These are phyloP conservation scores for Hydractinia symbiolongicarpus DNA, from an alignment of 30 jellyfish, hydroid and myxozoan species.

Conservation along the genomic window DNA sequence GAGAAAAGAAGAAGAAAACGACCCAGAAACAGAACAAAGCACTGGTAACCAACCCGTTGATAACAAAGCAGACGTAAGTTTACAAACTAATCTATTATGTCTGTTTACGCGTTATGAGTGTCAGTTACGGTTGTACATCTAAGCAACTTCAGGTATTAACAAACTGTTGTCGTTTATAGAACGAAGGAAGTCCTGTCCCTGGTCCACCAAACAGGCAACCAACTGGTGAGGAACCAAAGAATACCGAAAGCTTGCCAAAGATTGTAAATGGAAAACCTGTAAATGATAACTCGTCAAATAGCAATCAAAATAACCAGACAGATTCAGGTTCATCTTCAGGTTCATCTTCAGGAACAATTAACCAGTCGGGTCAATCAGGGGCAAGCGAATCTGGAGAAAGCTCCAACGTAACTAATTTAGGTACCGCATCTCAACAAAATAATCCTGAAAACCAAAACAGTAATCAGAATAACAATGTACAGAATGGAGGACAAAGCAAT, in stretches of 20 bases:
- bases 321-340: too few relatives aligned
- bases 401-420: not conserved
- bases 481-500: not conserved
- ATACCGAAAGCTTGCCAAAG: slow-evolving; percentile 7
- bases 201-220: slow-evolving; percentile 28
- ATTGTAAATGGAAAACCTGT: slow-evolving; percentile 30
- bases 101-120: not conserved
- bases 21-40: not conserved
- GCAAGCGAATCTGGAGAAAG: too few relatives aligned
- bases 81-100: not conserved
- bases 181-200: slow-evolving; percentile 13
- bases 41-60: not conserved
- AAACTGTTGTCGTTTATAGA: not conserved
- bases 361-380: too few relatives aligned
- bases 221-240: not conserved
- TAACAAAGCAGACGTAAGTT: not conserved
- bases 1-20: not conserved
- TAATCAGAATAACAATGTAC: not conserved
- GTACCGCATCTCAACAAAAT: not conserved
- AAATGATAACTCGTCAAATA: not conserved
- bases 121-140: not conserved
- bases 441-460: not conserved
- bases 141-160: not conserved
- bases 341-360: too few relatives aligned
- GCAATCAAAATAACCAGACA: slow-evolving; percentile 2